A percentile compares a stretch with the other conserved stretches of the same genome.
Conservation (phyloP, 1,140 invertebrate species). For the Gonioctena quinquepunctata region DNA sequence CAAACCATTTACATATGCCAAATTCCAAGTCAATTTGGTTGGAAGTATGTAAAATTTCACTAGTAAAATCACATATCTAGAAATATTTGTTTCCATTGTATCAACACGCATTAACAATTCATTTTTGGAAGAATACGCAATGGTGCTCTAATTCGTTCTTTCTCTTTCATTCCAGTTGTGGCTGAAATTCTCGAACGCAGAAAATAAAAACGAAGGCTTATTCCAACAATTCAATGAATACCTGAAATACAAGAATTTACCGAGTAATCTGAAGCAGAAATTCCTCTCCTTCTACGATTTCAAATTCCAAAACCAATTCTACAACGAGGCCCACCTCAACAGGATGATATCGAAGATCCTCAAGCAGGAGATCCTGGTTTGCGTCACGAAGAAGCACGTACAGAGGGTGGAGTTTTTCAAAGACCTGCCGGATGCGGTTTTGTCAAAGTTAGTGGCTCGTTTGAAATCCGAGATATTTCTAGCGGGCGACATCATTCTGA, state of each 20-base stretch:
- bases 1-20: no score
- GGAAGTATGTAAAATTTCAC: no score
- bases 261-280: constrained; percentile 20
- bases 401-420: constrained; percentile 35
- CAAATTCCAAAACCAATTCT: constrained; percentile 40
- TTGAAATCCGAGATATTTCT: constrained; percentile 32
- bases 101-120: no score
- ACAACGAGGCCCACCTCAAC: constrained; percentile 27
- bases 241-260: constrained; percentile 34
- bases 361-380: constrained; percentile 39
- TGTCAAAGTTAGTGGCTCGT: constrained; percentile 28
- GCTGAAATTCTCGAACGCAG: constrained; percentile 8
- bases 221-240: constrained; percentile 31
- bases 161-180: constrained; percentile 7
- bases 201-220: constrained; percentile 33
- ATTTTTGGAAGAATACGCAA: background rate
- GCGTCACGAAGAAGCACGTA: constrained; percentile 33
- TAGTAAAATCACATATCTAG: no score
- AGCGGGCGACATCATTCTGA: constrained; percentile 53
- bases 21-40: no score
- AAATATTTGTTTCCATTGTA: no score
- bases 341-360: constrained; percentile 16
- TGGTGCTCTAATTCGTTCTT: background rate
- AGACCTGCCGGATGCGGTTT: constrained; percentile 28
- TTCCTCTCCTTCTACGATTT: constrained; percentile 37